Base-by-base conservation (phyloP, 2,797 vertebrate species). In the Amniataba percoides region DNA sequence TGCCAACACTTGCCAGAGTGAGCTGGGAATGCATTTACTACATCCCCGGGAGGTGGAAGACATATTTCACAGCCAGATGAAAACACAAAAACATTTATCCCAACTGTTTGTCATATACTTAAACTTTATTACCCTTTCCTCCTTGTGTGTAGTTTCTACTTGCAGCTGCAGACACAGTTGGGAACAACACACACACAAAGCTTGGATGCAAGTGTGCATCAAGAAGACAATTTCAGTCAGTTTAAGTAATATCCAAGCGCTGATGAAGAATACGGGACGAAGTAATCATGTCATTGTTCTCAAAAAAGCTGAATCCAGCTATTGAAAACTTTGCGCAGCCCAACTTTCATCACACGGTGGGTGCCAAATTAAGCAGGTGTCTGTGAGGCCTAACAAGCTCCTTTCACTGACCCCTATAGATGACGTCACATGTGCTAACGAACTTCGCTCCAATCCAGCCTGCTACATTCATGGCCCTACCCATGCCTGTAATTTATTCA, bases 401-500 rank as follows among this genome's bases (percentile, higher is more conserved):
- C 77, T 91, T 93, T 92, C 88, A 92, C 69, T 66, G 67, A 81
- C 81, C 88, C 82, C 85, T 90, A 90, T 90, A 88, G 86, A 87
- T 93, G 92, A 95, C 82, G 84, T 94, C 89, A 91, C 89, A 49
- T 8, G 71, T 82, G 64, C 88, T 92, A 95, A 95, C 92, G 81
- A 92, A 92, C 92, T 85, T 91, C 87, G 61, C 82, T 93, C 88
- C 85, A 86, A 89, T 86, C 84, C 79, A 86, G 79, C 85, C 84
- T 64, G 84, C 76, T 82, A 82, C 91, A 93, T 92, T 94, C 91
- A 92, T 88, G 75, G 85, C 68, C 85, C 78, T 85, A 83, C 89
- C 87, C 86, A 77, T 59, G 83, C 81, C 76, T 78, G 89, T 92
- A 93, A 95, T 95, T 94, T 93, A 95, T 95, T 95, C 93, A 90